Evolutionary conservation across 2,113 vertebrate genomes (phyloP), one percentile per base, ranked within the genome.

Genomic region (Spea bombifrons): DNA sequence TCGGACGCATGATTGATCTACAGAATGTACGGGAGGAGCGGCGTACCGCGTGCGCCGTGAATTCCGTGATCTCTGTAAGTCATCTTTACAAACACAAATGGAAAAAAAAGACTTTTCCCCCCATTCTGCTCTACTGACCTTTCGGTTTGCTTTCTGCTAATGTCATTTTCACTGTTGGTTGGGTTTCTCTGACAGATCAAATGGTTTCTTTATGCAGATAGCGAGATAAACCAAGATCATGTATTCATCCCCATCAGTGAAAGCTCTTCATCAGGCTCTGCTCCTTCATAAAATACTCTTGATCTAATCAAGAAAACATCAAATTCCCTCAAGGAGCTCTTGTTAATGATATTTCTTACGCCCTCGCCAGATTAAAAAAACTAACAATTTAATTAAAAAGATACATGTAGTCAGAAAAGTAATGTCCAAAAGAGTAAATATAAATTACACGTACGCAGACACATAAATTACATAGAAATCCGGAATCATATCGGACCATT

Each of bases 161-260:
- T 88, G 88, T 90, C 87, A 82, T 90, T 89, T 92, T 92, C 89
- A 90, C 89, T 88, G 85, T 88, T 88, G 86, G 84, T 84, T 90
- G 86, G 87, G 85, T 86, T 89, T 86, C 84, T 78, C 82, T 81
- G 81, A 87, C 86, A 85, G 84, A 76, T 78, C 82, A 83, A 86
- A 85, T 86, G 85, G 84, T 82, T 88, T 89, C 86, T 88, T 90
- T 86, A 87, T 84, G 86, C 86, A 91, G 86, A 85, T 49, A 7
- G 44, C 8, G 85, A 83, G 87, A 90, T 90, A 88, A 89, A 87
- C 82, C 78, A 73, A 83, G 81, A 82, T 85, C 3, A 1, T 75
- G 81, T 85, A 85, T 88, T 88, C 85, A 73, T 86, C 86, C 88
- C 83, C 75, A 47, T 80, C 43, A 59, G 82, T 84, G 82, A 89